These are phyloP conservation scores for Thecocarcelia acutangulata DNA, from an alignment of 2,888 invertebrate species.

Conservation along the genomic window DNA sequence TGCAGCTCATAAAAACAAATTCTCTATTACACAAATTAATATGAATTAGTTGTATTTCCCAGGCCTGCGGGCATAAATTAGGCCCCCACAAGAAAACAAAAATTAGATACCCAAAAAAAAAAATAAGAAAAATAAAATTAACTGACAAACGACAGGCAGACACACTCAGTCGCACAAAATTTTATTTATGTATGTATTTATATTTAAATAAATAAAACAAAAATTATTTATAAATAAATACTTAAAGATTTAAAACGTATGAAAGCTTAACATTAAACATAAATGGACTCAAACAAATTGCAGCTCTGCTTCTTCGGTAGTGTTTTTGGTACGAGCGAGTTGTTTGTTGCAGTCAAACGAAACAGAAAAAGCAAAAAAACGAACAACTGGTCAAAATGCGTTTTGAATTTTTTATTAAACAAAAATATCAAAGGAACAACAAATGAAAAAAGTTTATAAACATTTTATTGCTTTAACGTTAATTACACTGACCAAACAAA, in stretches of 20 bases:
- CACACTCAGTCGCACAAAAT: slow-evolving; percentile 14
- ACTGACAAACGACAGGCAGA: slow-evolving; percentile 10
- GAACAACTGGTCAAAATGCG: slow-evolving; percentile 34
- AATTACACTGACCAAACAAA: slow-evolving; percentile 50
- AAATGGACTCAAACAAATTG: slow-evolving; percentile 27
- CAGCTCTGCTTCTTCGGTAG: slow-evolving; percentile 33
- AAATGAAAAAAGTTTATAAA: slow-evolving; percentile 4
- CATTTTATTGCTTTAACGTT: slow-evolving; percentile 51
- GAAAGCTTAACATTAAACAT: slow-evolving; percentile 7
- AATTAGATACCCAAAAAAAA: not conserved
- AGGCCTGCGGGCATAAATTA: slow-evolving; percentile 68
- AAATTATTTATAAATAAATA: slow-evolving; percentile 46
- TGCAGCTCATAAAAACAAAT: slow-evolving; percentile 68
- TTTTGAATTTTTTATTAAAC: slow-evolving; percentile 47
- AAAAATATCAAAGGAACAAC: slow-evolving; percentile 12
- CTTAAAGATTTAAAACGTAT: slow-evolving; percentile 2
- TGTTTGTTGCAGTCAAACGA: slow-evolving; percentile 15
- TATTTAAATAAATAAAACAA: slow-evolving; percentile 39
- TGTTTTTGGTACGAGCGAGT: not conserved
- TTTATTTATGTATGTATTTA: slow-evolving; percentile 4
- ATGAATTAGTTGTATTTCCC: slow-evolving; percentile 67
- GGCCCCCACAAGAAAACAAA: slow-evolving; percentile 58
- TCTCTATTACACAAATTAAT: slow-evolving; percentile 65
- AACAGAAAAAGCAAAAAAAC: not conserved
- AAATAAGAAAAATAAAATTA: not conserved